phyloP scores from a whole-genome alignment of 2,797 vertebrate species.

The Acridotheres tristis region DNA sequence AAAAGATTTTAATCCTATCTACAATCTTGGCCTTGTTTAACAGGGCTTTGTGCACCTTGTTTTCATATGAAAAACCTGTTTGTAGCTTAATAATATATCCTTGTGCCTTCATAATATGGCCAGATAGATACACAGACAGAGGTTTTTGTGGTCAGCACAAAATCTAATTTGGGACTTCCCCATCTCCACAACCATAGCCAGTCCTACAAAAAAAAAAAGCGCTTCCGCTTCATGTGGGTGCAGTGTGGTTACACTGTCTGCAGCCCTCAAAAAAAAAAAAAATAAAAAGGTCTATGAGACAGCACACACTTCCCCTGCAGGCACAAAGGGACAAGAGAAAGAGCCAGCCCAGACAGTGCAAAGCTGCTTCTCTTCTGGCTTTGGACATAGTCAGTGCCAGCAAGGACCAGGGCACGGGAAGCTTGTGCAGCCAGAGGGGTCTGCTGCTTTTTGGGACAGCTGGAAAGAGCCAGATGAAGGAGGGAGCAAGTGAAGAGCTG shows the following conservation, averaged over 20 bases:
- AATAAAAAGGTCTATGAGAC: accelerated
- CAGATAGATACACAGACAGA: not conserved
- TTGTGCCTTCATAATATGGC: not conserved
- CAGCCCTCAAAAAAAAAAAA: not conserved
- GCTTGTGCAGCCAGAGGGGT: accelerated
- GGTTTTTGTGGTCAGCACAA: not conserved
- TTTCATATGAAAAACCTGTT: not conserved
- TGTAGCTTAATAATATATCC: not conserved
- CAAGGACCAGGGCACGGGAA: not conserved
- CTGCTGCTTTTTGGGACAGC: not conserved
- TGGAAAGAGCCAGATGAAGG: not conserved
- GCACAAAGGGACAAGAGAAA: not conserved
- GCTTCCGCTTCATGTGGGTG: not conserved
- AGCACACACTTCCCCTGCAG: not conserved
- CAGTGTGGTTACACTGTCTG: not conserved
- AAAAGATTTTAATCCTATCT: not conserved
- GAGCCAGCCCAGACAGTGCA: not conserved
- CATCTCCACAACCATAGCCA: not conserved
- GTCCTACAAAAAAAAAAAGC: not conserved
- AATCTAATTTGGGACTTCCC: constrained; percentile 41
- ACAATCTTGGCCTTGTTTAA: not conserved
- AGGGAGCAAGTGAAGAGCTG: accelerated
- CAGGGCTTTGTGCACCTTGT: not conserved
- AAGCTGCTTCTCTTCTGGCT: not conserved
- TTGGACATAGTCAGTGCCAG: not conserved